These are phyloP conservation scores for Macquaria australasica DNA, from an alignment of 2,113 vertebrate genomes.

Conservation along the genomic window DNA sequence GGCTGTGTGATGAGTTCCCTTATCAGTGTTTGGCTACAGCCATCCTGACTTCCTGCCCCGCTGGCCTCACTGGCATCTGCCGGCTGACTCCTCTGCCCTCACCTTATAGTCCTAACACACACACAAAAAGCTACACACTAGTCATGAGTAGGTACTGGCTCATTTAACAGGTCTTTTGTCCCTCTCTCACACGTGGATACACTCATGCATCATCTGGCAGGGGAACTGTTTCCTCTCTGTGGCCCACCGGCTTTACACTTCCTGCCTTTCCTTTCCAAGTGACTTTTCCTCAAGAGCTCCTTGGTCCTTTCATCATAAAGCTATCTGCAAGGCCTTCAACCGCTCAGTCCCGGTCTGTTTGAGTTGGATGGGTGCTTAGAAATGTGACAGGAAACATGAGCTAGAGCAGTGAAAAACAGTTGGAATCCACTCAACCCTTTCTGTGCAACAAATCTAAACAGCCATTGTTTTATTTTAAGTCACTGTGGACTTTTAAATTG, in stretches of 20 bases:
- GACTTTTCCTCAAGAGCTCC: conserved; percentile 59
- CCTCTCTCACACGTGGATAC: background rate
- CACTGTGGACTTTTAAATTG: background rate
- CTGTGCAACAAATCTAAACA: background rate
- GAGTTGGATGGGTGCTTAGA: conserved; percentile 46
- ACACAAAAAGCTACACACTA: conserved; percentile 21
- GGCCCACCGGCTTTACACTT: conserved; percentile 40
- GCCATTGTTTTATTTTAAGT: background rate
- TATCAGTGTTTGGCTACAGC: conserved; percentile 84
- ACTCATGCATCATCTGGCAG: conserved; percentile 34
- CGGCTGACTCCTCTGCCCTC: conserved; percentile 82
- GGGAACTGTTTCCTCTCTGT: conserved; percentile 62
- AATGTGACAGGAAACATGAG: conserved; percentile 48
- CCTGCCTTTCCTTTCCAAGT: conserved; percentile 60
- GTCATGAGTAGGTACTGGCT: too few species aligned
- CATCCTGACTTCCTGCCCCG: conserved; percentile 81
- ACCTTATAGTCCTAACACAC: conserved; percentile 48
- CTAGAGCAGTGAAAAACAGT: background rate
- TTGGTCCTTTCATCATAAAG: conserved; percentile 16
- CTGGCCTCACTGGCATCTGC: conserved; percentile 77
- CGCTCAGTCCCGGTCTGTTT: conserved; percentile 32
- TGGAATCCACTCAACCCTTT: background rate
- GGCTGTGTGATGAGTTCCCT: conserved; percentile 74
- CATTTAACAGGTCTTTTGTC: conserved; percentile 24
- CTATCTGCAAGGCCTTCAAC: conserved; percentile 37